Conservation (phyloP, 2,888 invertebrate species). For the Acanthosoma haemorrhoidale region DNA sequence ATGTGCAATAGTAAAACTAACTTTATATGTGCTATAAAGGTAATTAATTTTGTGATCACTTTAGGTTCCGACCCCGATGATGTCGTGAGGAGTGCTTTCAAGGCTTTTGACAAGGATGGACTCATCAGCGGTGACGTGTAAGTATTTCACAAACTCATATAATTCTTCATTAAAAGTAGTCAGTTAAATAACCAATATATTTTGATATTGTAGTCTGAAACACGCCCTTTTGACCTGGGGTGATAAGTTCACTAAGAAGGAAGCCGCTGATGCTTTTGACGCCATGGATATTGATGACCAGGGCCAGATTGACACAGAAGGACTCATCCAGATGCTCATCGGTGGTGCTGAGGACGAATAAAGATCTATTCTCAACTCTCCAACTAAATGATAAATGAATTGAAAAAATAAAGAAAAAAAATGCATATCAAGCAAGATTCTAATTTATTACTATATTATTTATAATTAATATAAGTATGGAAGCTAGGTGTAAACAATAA, state of each 20-base stretch:
- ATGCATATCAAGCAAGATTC: conserved; percentile 37
- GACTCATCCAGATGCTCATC: conserved; percentile 81
- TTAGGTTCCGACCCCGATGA: conserved; percentile 77
- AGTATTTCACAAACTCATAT: conserved; percentile 40
- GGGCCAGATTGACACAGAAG: conserved; percentile 81
- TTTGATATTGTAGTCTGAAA: conserved; percentile 58
- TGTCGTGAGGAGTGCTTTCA: conserved; percentile 86
- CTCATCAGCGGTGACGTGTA: conserved; percentile 80
- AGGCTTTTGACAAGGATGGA: conserved; percentile 83
- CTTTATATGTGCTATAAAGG: not conserved
- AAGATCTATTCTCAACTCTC: conserved; percentile 1
- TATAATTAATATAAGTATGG: conserved; percentile 27
- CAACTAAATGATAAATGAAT: conserved; percentile 13
- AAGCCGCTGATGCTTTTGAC: conserved; percentile 87
- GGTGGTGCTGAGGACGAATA: conserved; percentile 74
- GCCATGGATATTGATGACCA: conserved; percentile 84
- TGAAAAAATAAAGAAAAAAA: conserved; percentile 33
- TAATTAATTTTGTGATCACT: not conserved
- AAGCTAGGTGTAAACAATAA: conserved; percentile 33
- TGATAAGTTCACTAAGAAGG: conserved; percentile 82
- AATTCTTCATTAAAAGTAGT: not conserved
- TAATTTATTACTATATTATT: conserved; percentile 4
- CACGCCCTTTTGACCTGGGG: conserved; percentile 90
- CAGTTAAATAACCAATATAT: conserved; percentile 31
- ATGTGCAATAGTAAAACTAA: not conserved